phyloP scores from a whole-genome alignment of 2,888 invertebrate genomes.

The Ellobium chinense region DNA sequence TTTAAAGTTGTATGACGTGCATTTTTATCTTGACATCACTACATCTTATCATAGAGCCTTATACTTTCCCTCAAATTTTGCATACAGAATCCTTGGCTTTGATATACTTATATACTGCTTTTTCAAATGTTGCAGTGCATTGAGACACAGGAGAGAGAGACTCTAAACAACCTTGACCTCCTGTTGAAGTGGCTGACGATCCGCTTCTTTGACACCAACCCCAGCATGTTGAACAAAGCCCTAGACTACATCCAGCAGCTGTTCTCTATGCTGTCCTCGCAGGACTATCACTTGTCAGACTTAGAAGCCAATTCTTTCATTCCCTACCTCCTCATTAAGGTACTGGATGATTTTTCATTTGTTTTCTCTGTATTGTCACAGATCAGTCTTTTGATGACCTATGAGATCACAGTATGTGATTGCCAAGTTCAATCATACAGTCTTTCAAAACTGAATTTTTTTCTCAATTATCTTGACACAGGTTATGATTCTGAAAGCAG shows the following conservation, averaged over 20 bases:
- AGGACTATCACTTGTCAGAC: constrained; percentile 92
- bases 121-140: constrained; percentile 83
- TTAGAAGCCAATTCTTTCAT: constrained; percentile 95
- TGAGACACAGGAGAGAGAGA: constrained; percentile 87
- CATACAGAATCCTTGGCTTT: no score
- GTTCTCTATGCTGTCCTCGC: constrained; percentile 87
- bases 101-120: background rate
- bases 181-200: constrained; percentile 97
- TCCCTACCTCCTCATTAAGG: constrained; percentile 96
- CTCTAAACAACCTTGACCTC: constrained; percentile 94
- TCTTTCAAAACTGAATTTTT: no score
- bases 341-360: constrained; percentile 68
- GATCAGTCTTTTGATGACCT: no score
- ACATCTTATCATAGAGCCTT: no score
- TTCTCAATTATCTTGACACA: no score
- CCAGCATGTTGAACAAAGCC: constrained; percentile 96
- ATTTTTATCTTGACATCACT: no score
- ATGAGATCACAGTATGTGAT: no score
- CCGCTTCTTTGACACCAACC: constrained; percentile 99
- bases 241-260: constrained; percentile 92
- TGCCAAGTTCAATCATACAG: no score
- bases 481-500: no score
- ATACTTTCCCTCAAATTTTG: no score
- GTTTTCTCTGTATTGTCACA: background rate
- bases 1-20: no score